Conservation (phyloP, 2,113 vertebrate genomes). For the Fregata magnificens region DNA sequence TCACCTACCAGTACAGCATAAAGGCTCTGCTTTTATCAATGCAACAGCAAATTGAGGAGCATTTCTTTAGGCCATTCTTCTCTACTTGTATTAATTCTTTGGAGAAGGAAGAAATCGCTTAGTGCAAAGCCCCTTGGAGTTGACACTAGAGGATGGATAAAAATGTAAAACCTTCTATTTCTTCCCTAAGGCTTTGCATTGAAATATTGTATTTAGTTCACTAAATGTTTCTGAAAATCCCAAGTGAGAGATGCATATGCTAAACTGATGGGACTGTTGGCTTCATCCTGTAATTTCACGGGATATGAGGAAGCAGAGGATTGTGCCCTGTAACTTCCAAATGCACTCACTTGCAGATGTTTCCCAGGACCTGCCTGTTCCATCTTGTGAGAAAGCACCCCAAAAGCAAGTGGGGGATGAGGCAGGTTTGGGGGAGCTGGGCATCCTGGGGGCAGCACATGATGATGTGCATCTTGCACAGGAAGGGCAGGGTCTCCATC, state of each 20-base stretch:
- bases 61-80: not conserved
- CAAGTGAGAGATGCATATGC: not conserved
- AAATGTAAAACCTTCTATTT: not conserved
- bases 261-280: too few relatives aligned
- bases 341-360: not conserved
- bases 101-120: not conserved
- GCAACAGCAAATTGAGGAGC: too few relatives aligned
- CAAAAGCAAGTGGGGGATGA: not conserved
- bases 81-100: not conserved
- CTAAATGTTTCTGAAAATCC: not conserved
- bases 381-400: not conserved
- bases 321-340: not conserved
- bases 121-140: too few relatives aligned
- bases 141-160: not conserved
- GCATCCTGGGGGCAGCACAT: not conserved
- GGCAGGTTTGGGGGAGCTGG: not conserved
- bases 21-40: not conserved
- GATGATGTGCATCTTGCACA: not conserved
- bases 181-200: not conserved
- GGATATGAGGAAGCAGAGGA: not conserved
- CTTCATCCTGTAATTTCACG: not conserved
- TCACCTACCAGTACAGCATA: not conserved
- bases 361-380: not conserved
- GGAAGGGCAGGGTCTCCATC: not conserved
- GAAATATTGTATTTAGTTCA: not conserved